Conservation (phyloP, 1,140 invertebrate species). For the Drosophila insularis region DNA sequence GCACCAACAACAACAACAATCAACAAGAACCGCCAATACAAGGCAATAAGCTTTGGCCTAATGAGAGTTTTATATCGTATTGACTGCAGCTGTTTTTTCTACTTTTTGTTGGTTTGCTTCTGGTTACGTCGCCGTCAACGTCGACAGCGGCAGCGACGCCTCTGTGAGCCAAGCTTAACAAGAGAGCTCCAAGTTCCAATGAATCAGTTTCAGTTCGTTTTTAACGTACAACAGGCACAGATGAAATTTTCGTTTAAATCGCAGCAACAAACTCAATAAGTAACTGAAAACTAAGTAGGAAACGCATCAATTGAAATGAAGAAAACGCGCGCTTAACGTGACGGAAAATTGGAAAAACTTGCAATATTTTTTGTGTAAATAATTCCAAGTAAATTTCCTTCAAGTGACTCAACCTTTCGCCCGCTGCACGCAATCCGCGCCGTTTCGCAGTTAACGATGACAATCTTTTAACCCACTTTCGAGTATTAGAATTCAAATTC, state of each 20-base stretch:
- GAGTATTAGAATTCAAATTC: not conserved
- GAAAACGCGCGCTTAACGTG: not conserved
- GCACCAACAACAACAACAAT: slow-evolving; percentile 6
- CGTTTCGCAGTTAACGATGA: not conserved
- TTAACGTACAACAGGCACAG: slow-evolving; percentile 52
- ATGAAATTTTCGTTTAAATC: slow-evolving; percentile 28
- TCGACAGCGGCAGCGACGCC: not conserved
- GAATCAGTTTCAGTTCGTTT: slow-evolving; percentile 67
- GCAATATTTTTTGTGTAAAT: not conserved
- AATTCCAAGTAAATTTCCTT: not conserved
- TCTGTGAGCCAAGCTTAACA: slow-evolving; percentile 34
- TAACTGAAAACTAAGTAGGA: slow-evolving; percentile 6
- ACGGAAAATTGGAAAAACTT: not conserved
- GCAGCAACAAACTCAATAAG: not conserved
- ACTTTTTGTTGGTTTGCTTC: not conserved
- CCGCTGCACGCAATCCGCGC: not conserved
- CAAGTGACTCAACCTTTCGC: not conserved
- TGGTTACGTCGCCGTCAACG: not conserved
- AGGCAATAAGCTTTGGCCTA: slow-evolving; percentile 16
- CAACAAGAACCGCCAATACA: not conserved
- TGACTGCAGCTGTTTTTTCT: slow-evolving; percentile 4
- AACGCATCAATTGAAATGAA: not conserved
- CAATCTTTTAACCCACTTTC: slow-evolving; percentile 13
- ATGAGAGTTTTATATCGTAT: slow-evolving; percentile 17
- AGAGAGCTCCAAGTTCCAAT: slow-evolving; percentile 28